phyloP scores from a whole-genome alignment of 2,888 invertebrate genomes.

The Trichopria drosophilae region DNA sequence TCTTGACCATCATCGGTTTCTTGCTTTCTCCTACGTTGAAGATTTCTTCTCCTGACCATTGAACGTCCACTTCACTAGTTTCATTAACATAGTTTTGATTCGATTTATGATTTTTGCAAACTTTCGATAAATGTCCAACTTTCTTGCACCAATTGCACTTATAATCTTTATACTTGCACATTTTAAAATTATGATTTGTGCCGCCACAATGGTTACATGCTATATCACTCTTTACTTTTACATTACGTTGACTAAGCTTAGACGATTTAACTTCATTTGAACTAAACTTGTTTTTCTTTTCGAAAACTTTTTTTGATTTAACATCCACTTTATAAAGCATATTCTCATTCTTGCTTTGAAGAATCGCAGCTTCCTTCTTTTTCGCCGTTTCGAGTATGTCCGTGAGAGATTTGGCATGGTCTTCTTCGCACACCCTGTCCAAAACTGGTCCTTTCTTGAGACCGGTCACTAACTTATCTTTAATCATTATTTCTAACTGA shows the following conservation, averaged over 20 bases:
- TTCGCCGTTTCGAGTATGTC: slow-evolving; percentile 25
- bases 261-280: too few relatives aligned
- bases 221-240: slow-evolving; percentile 4
- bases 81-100: too few relatives aligned
- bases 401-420: slow-evolving; percentile 9
- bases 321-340: too few relatives aligned
- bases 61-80: too few relatives aligned
- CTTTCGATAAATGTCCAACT: slow-evolving; percentile 19
- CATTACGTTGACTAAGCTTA: too few relatives aligned
- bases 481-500: slow-evolving; percentile 32
- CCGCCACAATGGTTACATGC: slow-evolving; percentile 24
- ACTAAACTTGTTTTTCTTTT: too few relatives aligned
- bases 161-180: slow-evolving; percentile 23
- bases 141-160: slow-evolving; percentile 17
- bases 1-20: neutral
- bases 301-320: too few relatives aligned
- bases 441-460: slow-evolving; percentile 17
- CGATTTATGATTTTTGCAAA: too few relatives aligned
- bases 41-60: too few relatives aligned
- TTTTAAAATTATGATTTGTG: slow-evolving; percentile 16
- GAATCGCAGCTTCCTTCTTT: slow-evolving; percentile 26
- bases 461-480: slow-evolving; percentile 33
- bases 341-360: too few relatives aligned
- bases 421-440: slow-evolving; percentile 30
- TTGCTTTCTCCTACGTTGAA: too few relatives aligned